Conservation (phyloP, 2,888 invertebrate genomes). For the Brachylomia viminalis region DNA sequence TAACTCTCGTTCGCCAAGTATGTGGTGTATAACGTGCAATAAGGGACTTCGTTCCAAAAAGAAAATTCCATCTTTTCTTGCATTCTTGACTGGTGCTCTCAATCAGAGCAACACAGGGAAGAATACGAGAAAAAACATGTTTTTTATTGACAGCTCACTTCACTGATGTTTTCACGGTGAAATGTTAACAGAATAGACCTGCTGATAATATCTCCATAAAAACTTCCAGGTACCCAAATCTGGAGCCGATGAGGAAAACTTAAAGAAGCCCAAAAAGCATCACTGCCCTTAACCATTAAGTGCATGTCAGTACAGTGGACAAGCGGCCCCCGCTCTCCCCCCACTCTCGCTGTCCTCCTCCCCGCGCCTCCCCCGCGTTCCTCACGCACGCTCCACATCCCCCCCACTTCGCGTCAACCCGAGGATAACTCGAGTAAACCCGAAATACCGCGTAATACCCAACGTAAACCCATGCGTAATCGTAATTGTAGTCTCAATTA, state of each 20-base stretch:
- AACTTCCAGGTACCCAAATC: constrained; percentile 82
- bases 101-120: too few species aligned
- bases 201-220: neutral
- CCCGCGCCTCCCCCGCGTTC: constrained; percentile 47
- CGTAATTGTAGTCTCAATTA: constrained; percentile 47
- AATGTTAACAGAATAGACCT: neutral
- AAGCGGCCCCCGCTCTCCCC: constrained; percentile 75
- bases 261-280: constrained; percentile 94
- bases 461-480: constrained; percentile 34
- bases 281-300: constrained; percentile 93
- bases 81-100: neutral
- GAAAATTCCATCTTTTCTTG: neutral
- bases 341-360: constrained; percentile 69
- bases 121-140: neutral
- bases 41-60: neutral
- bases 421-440: neutral
- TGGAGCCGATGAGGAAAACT: constrained; percentile 94
- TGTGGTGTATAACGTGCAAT: neutral
- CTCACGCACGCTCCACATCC: constrained; percentile 73
- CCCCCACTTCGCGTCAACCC: constrained; percentile 18
- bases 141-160: neutral
- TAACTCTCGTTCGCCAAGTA: neutral
- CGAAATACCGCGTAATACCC: constrained; percentile 40
- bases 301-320: constrained; percentile 86
- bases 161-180: neutral